Evolutionary conservation across 2,888 invertebrate genomes (phyloP).

Genomic region (Spicauda simplicius): DNA sequence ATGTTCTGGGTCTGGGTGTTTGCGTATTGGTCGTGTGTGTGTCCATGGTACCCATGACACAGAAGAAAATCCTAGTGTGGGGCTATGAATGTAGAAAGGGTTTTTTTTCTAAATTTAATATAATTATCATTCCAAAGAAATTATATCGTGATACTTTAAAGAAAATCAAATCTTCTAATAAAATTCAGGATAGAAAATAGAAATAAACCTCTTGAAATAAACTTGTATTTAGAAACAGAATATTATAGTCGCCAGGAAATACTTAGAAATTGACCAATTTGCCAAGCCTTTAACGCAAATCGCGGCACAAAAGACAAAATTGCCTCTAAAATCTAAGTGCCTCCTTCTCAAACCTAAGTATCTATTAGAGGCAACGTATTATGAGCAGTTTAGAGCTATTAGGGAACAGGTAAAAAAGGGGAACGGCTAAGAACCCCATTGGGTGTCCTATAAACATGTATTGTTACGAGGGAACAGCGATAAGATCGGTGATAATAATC

Average conservation of each 20-base stretch:
- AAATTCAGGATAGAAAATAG: no score
- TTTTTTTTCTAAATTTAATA: no score
- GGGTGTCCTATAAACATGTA: conserved; percentile 36
- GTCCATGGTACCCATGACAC: no score
- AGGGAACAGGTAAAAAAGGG: conserved; percentile 29
- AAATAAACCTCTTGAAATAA: no score
- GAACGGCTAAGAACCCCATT: conserved; percentile 26
- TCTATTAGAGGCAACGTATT: conserved; percentile 24
- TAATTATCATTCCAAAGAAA: no score
- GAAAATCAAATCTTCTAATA: no score
- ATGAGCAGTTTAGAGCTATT: conserved; percentile 27
- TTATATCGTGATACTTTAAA: no score
- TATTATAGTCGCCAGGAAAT: not conserved
- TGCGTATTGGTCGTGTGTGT: no score
- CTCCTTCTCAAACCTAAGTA: conserved; percentile 25
- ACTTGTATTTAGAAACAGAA: not conserved
- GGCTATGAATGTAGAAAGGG: no score
- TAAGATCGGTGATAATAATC: conserved; percentile 33
- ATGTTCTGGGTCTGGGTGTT: no score
- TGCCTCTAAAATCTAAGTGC: conserved; percentile 31
- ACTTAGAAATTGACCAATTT: conserved; percentile 12
- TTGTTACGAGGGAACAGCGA: conserved; percentile 30
- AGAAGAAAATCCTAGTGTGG: no score
- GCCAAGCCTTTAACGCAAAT: conserved; percentile 8
- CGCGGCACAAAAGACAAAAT: conserved; percentile 23